A percentile compares a stretch with the other conserved stretches of the same genome.
Evolutionary conservation across 2,888 invertebrate genomes (phyloP).

Genomic region (Camptogramma bilineatum): DNA sequence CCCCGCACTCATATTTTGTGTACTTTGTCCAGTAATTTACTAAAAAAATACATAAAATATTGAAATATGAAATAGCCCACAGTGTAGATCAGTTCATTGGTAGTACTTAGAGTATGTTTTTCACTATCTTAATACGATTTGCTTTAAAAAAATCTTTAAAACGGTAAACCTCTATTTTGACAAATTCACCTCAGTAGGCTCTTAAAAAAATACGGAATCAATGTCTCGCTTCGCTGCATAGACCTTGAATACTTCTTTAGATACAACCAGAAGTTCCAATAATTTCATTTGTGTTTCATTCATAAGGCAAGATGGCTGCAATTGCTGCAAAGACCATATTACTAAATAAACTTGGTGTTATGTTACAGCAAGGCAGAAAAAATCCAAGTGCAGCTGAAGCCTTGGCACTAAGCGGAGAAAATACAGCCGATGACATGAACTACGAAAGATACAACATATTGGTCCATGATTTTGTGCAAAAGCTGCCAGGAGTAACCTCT

Average conservation of each 20-base stretch:
- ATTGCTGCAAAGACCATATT: constrained; percentile 14
- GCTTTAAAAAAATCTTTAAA: too few species aligned
- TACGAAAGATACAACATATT: constrained; percentile 89
- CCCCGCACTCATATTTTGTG: too few species aligned
- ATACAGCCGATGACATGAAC: constrained; percentile 84
- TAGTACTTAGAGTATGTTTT: too few species aligned
- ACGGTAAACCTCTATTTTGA: too few species aligned
- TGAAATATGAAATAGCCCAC: too few species aligned
- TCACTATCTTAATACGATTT: too few species aligned
- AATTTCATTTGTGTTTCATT: background rate
- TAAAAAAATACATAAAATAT: too few species aligned
- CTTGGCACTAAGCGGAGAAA: constrained; percentile 89
- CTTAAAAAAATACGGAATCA: constrained; percentile 15
- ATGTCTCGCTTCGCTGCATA: constrained; percentile 15
- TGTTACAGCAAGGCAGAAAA: constrained; percentile 89
- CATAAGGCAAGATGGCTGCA: constrained; percentile 8
- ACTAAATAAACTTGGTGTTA: constrained; percentile 23
- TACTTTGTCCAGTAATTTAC: too few species aligned
- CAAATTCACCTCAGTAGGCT: background rate
- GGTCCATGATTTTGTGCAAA: constrained; percentile 92
- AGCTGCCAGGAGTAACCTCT: constrained; percentile 94
- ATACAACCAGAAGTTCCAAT: constrained; percentile 1
- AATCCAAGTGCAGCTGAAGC: constrained; percentile 92
- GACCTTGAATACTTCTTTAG: constrained; percentile 3
- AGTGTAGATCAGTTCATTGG: too few species aligned